phyloP scores from a whole-genome alignment of 2,113 vertebrate genomes.

The Polypterus bichir region DNA sequence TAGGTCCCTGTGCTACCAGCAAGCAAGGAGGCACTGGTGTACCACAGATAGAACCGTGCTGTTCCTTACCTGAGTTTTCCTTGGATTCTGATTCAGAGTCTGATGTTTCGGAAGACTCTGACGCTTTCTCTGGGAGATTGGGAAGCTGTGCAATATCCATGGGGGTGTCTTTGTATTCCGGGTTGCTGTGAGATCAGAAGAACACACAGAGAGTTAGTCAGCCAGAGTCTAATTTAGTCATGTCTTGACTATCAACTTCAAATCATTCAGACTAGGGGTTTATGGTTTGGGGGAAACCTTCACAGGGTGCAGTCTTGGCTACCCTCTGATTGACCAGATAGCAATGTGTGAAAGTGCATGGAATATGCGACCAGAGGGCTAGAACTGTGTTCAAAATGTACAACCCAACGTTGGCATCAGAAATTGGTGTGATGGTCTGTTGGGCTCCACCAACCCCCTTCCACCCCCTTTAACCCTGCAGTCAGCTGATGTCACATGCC shows the following conservation, averaged over 20 bases:
- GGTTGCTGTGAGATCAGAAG: conserved; percentile 57
- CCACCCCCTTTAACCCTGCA: too few relatives aligned
- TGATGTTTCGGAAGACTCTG: conserved; percentile 87
- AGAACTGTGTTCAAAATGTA: conserved; percentile 4
- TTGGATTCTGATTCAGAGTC: conserved; percentile 96
- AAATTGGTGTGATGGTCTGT: too few relatives aligned
- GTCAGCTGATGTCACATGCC: too few relatives aligned
- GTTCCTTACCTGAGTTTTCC: conserved; percentile 81
- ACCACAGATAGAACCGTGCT: too few relatives aligned
- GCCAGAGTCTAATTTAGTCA: too few relatives aligned
- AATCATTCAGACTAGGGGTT: too few relatives aligned
- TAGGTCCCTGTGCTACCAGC: too few relatives aligned
- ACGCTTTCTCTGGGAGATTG: conserved; percentile 85
- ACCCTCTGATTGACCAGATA: conserved; percentile 15
- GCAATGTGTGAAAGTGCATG: conserved; percentile 3
- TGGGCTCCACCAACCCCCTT: too few relatives aligned
- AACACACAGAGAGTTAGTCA: neutral
- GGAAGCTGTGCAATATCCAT: conserved; percentile 94
- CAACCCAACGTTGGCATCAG: neutral
- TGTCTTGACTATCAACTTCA: too few relatives aligned
- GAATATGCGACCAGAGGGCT: conserved; percentile 2
- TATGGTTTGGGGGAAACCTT: too few relatives aligned
- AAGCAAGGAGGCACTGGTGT: too few relatives aligned
- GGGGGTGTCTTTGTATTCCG: conserved; percentile 88
- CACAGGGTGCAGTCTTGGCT: neutral